Evolutionary conservation across 2,797 vertebrate genomes (phyloP).

Genomic region (Acipenser oxyrinchus): DNA sequence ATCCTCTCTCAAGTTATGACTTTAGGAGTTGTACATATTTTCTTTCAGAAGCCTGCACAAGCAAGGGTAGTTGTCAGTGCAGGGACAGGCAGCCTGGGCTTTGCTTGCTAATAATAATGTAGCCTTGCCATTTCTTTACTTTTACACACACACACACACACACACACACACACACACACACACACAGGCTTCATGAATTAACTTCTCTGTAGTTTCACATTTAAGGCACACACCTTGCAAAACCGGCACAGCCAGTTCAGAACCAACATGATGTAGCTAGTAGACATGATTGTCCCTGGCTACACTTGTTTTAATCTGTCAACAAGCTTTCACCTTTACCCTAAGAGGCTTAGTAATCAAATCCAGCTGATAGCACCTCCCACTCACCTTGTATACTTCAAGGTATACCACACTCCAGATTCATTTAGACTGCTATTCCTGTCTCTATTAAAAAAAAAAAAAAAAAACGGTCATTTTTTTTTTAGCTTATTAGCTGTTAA

Average conservation of each 20-base stretch:
- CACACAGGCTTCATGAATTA: neutral
- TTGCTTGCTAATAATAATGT: constrained; percentile 52
- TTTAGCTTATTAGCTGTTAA: no score
- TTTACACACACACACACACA: no score
- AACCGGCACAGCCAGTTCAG: neutral
- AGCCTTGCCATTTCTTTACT: constrained; percentile 27
- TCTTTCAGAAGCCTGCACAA: no score
- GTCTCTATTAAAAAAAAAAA: no score
- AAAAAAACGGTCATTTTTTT: no score
- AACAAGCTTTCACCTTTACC: constrained; percentile 10
- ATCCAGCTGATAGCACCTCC: neutral
- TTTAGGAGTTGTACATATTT: no score
- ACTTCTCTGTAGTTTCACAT: constrained; percentile 4
- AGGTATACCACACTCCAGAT: neutral
- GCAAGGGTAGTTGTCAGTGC: constrained; percentile 31
- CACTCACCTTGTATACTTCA: constrained; percentile 5
- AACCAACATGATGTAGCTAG: neutral
- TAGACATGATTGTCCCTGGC: constrained; percentile 6
- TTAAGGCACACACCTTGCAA: neutral
- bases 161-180: no score
- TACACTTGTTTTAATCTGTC: constrained; percentile 11
- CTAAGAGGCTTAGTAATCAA: constrained; percentile 6
- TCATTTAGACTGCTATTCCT: no score
- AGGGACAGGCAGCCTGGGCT: constrained; percentile 40
- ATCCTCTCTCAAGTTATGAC: no score